Base-by-base conservation (phyloP, 2,797 vertebrate genomes). In the Lutjanus argentimaculatus region DNA sequence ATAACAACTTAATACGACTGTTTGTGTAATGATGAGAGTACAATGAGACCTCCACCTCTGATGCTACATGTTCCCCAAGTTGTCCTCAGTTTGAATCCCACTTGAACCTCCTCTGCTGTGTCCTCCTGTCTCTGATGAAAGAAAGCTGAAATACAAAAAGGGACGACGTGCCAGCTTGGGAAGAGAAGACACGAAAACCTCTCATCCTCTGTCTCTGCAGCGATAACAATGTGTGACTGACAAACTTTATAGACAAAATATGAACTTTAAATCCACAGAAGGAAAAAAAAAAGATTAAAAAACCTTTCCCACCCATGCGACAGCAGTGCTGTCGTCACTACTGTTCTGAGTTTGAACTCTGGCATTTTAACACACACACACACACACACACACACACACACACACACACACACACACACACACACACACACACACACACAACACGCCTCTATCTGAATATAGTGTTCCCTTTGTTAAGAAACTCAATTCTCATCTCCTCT, bases 81-180 rank as follows among this genome's bases (percentile, higher is more conserved):
- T 5, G 6, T 21, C 40, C 40, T 21, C 42, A 7, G 61, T 5
- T 25, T 30, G 22, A 57, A 9, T 57, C 55, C 55, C 22, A 58
- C 6, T 5, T 16, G 14, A 65, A 13, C 46, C 25, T 52, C 48
- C 22, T 42, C 19, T 7, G 59, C 36, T 5, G 40, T n/a, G 58
- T 61, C 65, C 65, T 55, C 6, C 30, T 40, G 65, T 8, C 14
- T 25, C 40, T 52, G 40, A 56, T 45, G n/a, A 56, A 69, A 69
- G 52, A 17, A 6, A 46, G 55, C 14, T 6, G 0, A 6, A 25
- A 45, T 68, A 12, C 7, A 21, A n/a, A 53, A 49, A 56, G 10
- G 40, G 51, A 8, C 17, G 3, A 8, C 17, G 19, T 17, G 12
- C 30, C 66, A 17, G 12, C 66, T 42, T 3, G 14, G n/a, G 46